phyloP scores from a whole-genome alignment of 37 sponge, comb jelly and placozoan genomes.

The Tethya wilhelma region DNA sequence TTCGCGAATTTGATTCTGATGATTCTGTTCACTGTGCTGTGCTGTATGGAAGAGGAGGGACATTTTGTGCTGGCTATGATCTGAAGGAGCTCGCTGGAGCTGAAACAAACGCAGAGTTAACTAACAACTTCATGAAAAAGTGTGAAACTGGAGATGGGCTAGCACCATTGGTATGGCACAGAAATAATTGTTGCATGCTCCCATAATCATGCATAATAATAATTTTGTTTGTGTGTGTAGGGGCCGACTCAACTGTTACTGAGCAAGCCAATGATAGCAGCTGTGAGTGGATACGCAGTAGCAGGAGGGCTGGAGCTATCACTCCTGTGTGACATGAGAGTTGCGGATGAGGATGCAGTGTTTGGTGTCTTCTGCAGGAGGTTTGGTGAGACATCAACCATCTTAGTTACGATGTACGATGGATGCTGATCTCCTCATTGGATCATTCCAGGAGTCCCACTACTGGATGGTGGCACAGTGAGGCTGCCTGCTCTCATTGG shows the following conservation, averaged over 20 bases:
- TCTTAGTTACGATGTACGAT: neutral
- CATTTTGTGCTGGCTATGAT: constrained; percentile 82
- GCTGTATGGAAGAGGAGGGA: constrained; percentile 58
- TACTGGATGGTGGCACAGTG: constrained; percentile 81
- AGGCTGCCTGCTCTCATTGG: constrained; percentile 75
- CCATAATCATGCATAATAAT: too few relatives aligned
- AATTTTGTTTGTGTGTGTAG: constrained; percentile 12
- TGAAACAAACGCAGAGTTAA: neutral
- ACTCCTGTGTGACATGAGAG: constrained; percentile 71
- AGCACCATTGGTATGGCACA: constrained; percentile 54
- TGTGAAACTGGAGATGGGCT: constrained; percentile 27
- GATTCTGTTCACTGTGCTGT: constrained; percentile 28
- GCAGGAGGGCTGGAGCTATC: constrained; percentile 84
- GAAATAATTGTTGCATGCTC: neutral
- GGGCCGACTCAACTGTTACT: constrained; percentile 56
- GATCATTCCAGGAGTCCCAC: constrained; percentile 58
- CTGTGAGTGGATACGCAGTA: constrained; percentile 76
- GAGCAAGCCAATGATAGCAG: constrained; percentile 73
- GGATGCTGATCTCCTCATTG: neutral
- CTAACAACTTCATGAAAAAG: too few relatives aligned
- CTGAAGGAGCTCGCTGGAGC: constrained; percentile 51
- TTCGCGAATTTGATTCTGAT: constrained; percentile 44
- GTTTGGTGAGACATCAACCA: constrained; percentile 38
- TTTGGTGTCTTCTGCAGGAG: constrained; percentile 78
- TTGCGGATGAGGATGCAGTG: constrained; percentile 59